Base-by-base conservation (phyloP, 2,113 vertebrate genomes). In the Raja brachyura region DNA sequence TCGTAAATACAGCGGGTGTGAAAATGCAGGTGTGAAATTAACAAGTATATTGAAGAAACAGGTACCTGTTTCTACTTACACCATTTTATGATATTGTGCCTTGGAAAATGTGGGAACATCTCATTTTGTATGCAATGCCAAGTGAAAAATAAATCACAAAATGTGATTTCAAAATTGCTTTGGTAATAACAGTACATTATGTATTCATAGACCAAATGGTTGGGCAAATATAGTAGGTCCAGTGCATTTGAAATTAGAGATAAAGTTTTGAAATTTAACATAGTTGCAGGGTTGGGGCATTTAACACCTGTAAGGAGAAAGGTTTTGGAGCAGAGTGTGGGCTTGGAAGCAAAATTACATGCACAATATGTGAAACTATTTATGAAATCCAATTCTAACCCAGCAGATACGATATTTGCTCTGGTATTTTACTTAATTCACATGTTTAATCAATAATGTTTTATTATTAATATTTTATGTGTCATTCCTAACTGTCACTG, bases 81-180 rank as follows among this genome's bases (percentile, higher is more conserved):
- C 14, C n/a, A 33, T 31, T 77, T 33, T 33, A 77, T 77, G 31
- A 77, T 77, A 77, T 77, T 77, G 31, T 77, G 75, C 0, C n/a
- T 33, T 77, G 75, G n/a, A 77, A 77, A 77, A 33, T 77, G 31
- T 14, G 11, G 75, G 33, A 77, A 33, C 31, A 77, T 33, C n/a
- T 77, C 75, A 33, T 77, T 9, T 33, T 77, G 75, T 0, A 33
- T 77, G 75, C 75, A 31, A 77, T 77, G 33, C 75, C 75, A 77
- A 77, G 33, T 77, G 75, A 33, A 33, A n/a, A 77, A 33, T 0
- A 31, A 75, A 75, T 73, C 74, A 68, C 28, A 9, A n/a, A 77
- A 77, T 33, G 75, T 77, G 33, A 77, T 33, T 31, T 77, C n/a
- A 77, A 77, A 77, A 77, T 77, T 77, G 75, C 75, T 77, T 77